Percentiles rank a stretch among this genome's conserved stretches.
Evolutionary conservation across 2,888 invertebrate species (phyloP).

Genomic region (Pinctada fucata): DNA sequence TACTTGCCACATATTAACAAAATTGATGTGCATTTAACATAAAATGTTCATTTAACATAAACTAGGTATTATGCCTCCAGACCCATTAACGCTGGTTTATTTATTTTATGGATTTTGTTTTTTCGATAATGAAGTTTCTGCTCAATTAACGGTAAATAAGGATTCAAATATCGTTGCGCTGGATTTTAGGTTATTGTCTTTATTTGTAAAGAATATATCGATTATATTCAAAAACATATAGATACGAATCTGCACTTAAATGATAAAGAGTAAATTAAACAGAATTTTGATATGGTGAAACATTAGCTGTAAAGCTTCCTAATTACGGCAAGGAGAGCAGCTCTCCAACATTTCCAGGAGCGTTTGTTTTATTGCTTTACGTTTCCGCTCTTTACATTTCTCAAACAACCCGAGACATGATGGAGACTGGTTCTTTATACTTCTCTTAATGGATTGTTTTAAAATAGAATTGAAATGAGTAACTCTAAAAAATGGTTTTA

Average conservation of each 20-base stretch:
- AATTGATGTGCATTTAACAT: slow-evolving; percentile 30
- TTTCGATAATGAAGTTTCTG: slow-evolving; percentile 12
- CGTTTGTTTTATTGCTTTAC: slow-evolving; percentile 4
- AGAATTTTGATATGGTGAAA: slow-evolving; percentile 1
- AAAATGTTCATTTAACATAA: slow-evolving; percentile 20
- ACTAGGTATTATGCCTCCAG: slow-evolving; percentile 13
- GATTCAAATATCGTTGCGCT: neutral
- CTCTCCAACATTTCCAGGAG: neutral
- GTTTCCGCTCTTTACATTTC: neutral
- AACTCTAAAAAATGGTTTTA: slow-evolving; percentile 13
- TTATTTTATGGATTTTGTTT: slow-evolving; percentile 13
- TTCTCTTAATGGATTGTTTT: neutral
- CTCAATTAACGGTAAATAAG: slow-evolving; percentile 29
- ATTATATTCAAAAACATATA: neutral
- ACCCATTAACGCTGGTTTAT: slow-evolving; percentile 21
- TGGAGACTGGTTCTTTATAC: neutral
- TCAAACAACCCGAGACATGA: neutral
- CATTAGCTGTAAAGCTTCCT: neutral
- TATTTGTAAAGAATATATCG: slow-evolving; percentile 7
- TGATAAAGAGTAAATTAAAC: slow-evolving; percentile 1
- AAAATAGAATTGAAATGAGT: neutral
- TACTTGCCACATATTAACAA: slow-evolving; percentile 28
- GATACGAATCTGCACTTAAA: slow-evolving; percentile 1
- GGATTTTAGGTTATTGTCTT: neutral
- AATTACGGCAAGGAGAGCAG: neutral